Conservation (phyloP, 2,888 invertebrate genomes). For the Pheosia tremula region DNA sequence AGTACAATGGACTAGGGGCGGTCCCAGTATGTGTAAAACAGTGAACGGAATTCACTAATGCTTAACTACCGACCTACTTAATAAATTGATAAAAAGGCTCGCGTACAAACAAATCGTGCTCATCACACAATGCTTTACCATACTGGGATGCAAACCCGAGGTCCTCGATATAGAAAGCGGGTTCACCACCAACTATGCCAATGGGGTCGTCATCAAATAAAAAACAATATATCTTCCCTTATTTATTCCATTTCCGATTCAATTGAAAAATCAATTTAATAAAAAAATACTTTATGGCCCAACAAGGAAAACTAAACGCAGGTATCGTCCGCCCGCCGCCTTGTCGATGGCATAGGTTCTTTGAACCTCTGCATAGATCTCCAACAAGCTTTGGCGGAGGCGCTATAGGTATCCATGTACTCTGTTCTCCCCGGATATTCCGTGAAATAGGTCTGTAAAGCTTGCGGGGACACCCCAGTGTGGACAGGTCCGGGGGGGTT, state of each 20-base stretch:
- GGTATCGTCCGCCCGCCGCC: slow-evolving; percentile 83
- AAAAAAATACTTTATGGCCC: slow-evolving; percentile 6
- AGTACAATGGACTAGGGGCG: no score
- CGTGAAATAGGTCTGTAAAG: slow-evolving; percentile 80
- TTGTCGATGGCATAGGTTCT: slow-evolving; percentile 86
- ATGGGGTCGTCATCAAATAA: slow-evolving; percentile 18
- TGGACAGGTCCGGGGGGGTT: slow-evolving; percentile 74
- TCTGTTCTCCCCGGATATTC: slow-evolving; percentile 86
- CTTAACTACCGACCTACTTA: no score
- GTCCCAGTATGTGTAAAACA: no score
- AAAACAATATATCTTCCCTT: slow-evolving; percentile 57
- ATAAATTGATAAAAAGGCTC: no score
- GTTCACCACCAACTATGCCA: no score
- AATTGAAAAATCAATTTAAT: slow-evolving; percentile 19
- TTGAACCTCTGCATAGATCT: slow-evolving; percentile 86
- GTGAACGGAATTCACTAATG: no score
- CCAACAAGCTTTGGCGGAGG: slow-evolving; percentile 84
- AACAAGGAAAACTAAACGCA: slow-evolving; percentile 57
- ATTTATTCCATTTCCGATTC: slow-evolving; percentile 34
- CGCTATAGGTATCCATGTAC: slow-evolving; percentile 85
- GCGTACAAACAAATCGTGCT: no score
- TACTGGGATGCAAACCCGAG: neutral
- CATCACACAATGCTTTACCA: no score
- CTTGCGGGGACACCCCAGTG: slow-evolving; percentile 73
- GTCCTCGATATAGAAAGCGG: neutral